Evolutionary conservation across 2,888 invertebrate species (phyloP), one percentile per base, ranked within the genome.

Genomic region (Heliconius aoede): DNA sequence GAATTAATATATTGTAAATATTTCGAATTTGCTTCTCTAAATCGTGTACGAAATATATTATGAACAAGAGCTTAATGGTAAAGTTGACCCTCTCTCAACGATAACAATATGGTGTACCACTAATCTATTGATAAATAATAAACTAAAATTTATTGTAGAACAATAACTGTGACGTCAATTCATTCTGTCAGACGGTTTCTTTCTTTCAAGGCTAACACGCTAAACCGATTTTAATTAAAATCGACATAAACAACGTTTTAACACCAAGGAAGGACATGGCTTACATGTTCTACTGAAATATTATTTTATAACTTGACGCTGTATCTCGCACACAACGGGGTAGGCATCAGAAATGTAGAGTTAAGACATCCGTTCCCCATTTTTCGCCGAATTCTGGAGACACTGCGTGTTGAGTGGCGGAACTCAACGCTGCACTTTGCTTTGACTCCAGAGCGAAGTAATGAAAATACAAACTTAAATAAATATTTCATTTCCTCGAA

Each of bases 101-200:
- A 58, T 58, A 9, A 9, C 9, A n/a, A n/a, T n/a, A n/a, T n/a
- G n/a, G n/a, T n/a, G n/a, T n/a, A n/a, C n/a, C n/a, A n/a, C n/a
- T n/a, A 32, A 15, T 4, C 3, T 21, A 13, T 15, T 24, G 15
- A n/a, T 24, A 65, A 40, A 65, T 24, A 40, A 13, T 40, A 15
- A 40, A 36, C 15, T 26, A 40, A 65, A 24, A n/a, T 11, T 2
- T 32, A 24, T 15, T 8, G 15, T 65, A 26, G 24, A 24, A n/a
- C 24, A 36, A 36, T 13, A n/a, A 65, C 1, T 36, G 65, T 65
- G 36, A 65, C 36, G 24, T 24, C 36, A 24, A 65, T n/a, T 40
- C 36, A 24, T 36, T 65, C 36, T 65, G 65, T 36, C 36, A 65
- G 65, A 65, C 65, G 36, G 65, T 40, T 36, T 65, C 65, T 65